Evolutionary conservation across 2,797 vertebrate species (phyloP).

Genomic region (Toxotes lorentzi): DNA sequence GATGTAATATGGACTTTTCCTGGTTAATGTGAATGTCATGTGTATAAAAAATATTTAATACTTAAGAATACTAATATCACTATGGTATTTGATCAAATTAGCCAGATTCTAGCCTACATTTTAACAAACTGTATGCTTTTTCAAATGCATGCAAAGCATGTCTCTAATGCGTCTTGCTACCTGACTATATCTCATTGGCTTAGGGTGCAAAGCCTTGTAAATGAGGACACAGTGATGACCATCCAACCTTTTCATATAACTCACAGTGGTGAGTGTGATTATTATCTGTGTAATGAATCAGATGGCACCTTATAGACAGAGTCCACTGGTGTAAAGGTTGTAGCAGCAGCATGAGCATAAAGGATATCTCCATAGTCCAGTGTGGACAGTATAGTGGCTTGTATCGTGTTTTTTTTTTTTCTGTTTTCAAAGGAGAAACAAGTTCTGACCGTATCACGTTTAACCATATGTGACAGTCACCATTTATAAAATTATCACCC

Average conservation of each 20-base stretch:
- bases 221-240: background rate
- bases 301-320: too few relatives aligned
- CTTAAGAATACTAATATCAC: background rate
- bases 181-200: background rate
- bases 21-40: too few relatives aligned
- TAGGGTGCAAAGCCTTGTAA: background rate
- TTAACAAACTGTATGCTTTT: too few relatives aligned
- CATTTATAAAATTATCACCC: background rate
- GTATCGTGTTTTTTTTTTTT: too few relatives aligned
- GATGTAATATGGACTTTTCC: too few relatives aligned
- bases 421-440: too few relatives aligned
- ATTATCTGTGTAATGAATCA: background rate
- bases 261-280: background rate
- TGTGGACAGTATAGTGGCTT: background rate
- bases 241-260: background rate
- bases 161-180: too few relatives aligned
- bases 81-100: background rate
- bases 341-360: too few relatives aligned
- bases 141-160: too few relatives aligned
- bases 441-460: too few relatives aligned
- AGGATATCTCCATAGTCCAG: too few relatives aligned
- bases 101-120: background rate
- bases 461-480: background rate
- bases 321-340: background rate
- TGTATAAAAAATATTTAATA: background rate